phyloP scores from a whole-genome alignment of 2,888 invertebrate genomes.

The Mythimna impura region DNA sequence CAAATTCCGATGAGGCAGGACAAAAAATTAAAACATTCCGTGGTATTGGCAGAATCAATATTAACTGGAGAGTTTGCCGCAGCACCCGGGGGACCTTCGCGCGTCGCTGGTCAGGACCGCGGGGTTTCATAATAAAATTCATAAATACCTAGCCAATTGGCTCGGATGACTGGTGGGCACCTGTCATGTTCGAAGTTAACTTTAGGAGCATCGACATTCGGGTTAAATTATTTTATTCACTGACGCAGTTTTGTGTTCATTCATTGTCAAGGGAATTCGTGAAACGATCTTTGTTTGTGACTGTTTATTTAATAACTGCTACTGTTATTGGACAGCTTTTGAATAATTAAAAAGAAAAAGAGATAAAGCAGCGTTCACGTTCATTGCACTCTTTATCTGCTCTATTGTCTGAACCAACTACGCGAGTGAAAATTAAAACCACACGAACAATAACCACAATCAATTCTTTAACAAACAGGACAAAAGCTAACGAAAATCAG shows the following conservation, averaged over 20 bases:
- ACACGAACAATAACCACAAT: slow-evolving; percentile 29
- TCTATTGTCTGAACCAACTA: slow-evolving; percentile 17
- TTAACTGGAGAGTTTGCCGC: slow-evolving; percentile 65
- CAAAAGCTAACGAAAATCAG: slow-evolving; percentile 54
- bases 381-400: slow-evolving; percentile 21
- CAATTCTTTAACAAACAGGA: slow-evolving; percentile 46
- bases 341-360: slow-evolving; percentile 3
- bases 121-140: slow-evolving; percentile 44
- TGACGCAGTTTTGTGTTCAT: slow-evolving; percentile 33
- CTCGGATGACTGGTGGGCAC: slow-evolving; percentile 50
- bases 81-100: slow-evolving; percentile 58
- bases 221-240: slow-evolving; percentile 45
- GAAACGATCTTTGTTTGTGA: slow-evolving; percentile 36
- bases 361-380: slow-evolving; percentile 4
- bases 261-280: slow-evolving; percentile 30
- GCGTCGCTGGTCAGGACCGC: slow-evolving; percentile 59
- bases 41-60: slow-evolving; percentile 73
- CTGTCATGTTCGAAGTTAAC: slow-evolving; percentile 48
- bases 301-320: slow-evolving; percentile 11
- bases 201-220: slow-evolving; percentile 33
- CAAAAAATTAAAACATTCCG: slow-evolving; percentile 72
- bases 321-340: slow-evolving; percentile 7
- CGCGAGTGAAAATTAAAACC: slow-evolving; percentile 25
- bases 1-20: slow-evolving; percentile 60
- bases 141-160: slow-evolving; percentile 61